Base-by-base conservation (phyloP, 2,888 invertebrate genomes). In the Alloplasta piceator region DNA sequence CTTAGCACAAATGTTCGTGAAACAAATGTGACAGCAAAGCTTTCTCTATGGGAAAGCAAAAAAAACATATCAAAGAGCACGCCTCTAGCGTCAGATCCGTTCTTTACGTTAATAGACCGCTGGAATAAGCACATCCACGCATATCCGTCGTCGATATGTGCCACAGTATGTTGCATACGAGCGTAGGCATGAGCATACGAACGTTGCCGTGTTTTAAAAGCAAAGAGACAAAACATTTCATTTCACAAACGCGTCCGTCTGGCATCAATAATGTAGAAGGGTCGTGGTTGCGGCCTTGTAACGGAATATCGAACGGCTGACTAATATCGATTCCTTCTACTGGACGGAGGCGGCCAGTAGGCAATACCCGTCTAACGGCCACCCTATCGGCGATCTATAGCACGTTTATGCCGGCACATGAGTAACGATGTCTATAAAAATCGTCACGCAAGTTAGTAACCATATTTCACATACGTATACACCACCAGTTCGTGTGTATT, bases 221-320 rank as follows among this genome's bases (percentile, higher is more conserved):
- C 60, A 74, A 52, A 64, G 66, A 58, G 72, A 66, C 72, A 78
- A 81, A 78, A 74, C 70, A 81, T 84, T 83, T 46, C 77, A 74
- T 83, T 84, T 81, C 80, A 83, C 82, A 82, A 76, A 80, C 78
- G 63, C 86, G 86, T 88, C 86, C 86, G 83, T 88, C 85, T 84
- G 78, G 84, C 87, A 89, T 90, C 85, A 89, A 90, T 90, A 90
- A 90, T 90, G 87, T 82, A 90, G 82, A 89, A 89, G 89, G 90
- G 89, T 90, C 89, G 87, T 85, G 86, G 85, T 67, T 84, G 82
- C 86, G 90, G 89, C 90, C 90, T 90, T 90, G 90, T 86, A 82
- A 81, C 78, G 84, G 78, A 84, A 86, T 88, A 90, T 90, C 89
- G 90, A 90, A 83, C 88, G 83, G 80, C 68, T 70, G 50, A 83